Conservation (phyloP, 2,113 vertebrate genomes). For the Calyptommatus sinebrachiatus region DNA sequence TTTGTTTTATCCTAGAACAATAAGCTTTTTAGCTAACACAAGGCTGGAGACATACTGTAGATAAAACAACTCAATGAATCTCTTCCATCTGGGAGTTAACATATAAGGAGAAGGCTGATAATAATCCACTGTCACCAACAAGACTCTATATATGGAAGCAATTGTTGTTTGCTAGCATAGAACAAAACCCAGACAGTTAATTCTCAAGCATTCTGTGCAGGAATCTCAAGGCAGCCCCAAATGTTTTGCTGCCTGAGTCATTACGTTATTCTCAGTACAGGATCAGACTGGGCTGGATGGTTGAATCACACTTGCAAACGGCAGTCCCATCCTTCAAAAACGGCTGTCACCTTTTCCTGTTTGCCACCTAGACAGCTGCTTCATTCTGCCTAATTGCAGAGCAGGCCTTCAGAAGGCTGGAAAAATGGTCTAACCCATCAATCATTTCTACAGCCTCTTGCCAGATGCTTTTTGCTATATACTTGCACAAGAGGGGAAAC, state of each 20-base stretch:
- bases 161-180: background rate
- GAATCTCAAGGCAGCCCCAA: background rate
- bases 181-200: background rate
- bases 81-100: background rate
- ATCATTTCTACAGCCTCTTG: background rate
- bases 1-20: background rate
- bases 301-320: too few species aligned
- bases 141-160: background rate
- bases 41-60: background rate
- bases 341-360: too few species aligned
- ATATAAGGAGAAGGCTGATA: background rate
- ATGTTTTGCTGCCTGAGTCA: too few species aligned
- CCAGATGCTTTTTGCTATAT: background rate
- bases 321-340: too few species aligned
- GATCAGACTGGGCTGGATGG: too few species aligned
- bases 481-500: background rate
- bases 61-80: conserved; percentile 7
- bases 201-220: background rate
- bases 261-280: too few species aligned
- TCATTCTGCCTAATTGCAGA: too few species aligned
- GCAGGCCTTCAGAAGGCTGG: background rate
- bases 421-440: background rate
- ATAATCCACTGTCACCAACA: background rate
- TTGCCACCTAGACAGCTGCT: too few species aligned
- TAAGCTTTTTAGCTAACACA: background rate